These are phyloP conservation scores for Dinothrombium tinctorium DNA, from an alignment of 1,140 invertebrate genomes.

Conservation along the genomic window DNA sequence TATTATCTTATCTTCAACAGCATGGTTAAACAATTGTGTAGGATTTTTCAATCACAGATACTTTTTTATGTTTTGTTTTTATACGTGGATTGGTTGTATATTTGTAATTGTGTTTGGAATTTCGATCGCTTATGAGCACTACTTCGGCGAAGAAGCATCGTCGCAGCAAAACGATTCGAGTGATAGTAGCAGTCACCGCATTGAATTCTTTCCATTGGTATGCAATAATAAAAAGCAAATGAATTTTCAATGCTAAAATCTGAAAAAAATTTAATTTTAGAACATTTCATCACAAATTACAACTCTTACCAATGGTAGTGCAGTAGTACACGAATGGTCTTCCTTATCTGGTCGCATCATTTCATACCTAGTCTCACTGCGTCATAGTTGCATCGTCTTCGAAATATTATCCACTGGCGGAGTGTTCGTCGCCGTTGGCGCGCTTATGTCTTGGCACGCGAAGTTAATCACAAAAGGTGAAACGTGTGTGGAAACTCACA, in stretches of 20 bases:
- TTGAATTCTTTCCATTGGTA: too few species aligned
- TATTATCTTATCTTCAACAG: slow-evolving; percentile 23
- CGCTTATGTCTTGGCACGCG: slow-evolving; percentile 52
- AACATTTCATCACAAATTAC: neutral
- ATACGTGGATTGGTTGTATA: slow-evolving; percentile 55
- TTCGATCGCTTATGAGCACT: slow-evolving; percentile 56
- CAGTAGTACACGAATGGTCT: too few species aligned
- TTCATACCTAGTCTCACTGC: too few species aligned
- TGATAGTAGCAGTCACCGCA: too few species aligned
- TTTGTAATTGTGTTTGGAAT: slow-evolving; percentile 65
- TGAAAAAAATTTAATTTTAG: neutral
- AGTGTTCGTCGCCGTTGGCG: slow-evolving; percentile 45
- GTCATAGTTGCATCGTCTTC: slow-evolving; percentile 1
- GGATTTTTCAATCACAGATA: slow-evolving; percentile 80
- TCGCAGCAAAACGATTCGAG: too few species aligned
- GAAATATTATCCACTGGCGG: slow-evolving; percentile 19
- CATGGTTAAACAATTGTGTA: slow-evolving; percentile 92
- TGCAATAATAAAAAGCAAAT: too few species aligned
- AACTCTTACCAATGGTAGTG: neutral
- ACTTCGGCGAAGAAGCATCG: too few species aligned
- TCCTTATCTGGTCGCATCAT: too few species aligned
- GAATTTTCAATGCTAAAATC: too few species aligned
- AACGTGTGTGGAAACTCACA: slow-evolving; percentile 75
- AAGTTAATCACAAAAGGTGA: slow-evolving; percentile 58
- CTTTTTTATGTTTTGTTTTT: slow-evolving; percentile 81